A percentile compares a stretch with the other conserved stretches of the same genome.
Conservation (phyloP, 1,140 invertebrate genomes). For the Drosophila yakuba region DNA sequence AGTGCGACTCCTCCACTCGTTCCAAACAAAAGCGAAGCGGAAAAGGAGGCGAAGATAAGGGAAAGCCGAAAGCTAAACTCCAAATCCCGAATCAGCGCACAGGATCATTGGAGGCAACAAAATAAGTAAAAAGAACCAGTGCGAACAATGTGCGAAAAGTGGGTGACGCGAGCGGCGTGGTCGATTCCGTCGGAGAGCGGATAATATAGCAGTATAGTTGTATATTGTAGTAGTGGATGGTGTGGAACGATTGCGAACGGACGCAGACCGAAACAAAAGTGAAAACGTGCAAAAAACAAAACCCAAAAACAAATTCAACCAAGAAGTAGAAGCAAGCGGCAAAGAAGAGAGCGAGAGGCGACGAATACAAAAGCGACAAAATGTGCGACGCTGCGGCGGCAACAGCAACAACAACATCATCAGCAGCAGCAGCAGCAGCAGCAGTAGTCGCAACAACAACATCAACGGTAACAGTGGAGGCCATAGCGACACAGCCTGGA, state of each 20-base stretch:
- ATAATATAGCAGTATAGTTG: not conserved
- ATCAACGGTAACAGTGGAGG: slow-evolving; percentile 17
- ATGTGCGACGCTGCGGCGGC: slow-evolving; percentile 68
- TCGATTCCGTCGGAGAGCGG: slow-evolving; percentile 24
- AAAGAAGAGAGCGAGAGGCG: slow-evolving; percentile 65
- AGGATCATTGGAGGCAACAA: slow-evolving; percentile 16
- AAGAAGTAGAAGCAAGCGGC: slow-evolving; percentile 25
- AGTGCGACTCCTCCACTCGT: slow-evolving; percentile 13
- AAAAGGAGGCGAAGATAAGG: slow-evolving; percentile 1
- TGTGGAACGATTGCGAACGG: slow-evolving; percentile 27
- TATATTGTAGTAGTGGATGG: slow-evolving; percentile 3
- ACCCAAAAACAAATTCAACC: slow-evolving; percentile 10
- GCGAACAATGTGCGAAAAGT: slow-evolving; percentile 32
- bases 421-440: not conserved
- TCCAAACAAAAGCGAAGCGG: slow-evolving; percentile 1
- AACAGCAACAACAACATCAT: slow-evolving; percentile 22
- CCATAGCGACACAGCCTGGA: slow-evolving; percentile 10
- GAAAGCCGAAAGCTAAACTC: not conserved
- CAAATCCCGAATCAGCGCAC: not conserved
- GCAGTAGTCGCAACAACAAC: slow-evolving; percentile 1
- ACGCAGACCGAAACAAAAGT: slow-evolving; percentile 71
- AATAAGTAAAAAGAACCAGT: slow-evolving; percentile 9
- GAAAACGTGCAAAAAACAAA: slow-evolving; percentile 74
- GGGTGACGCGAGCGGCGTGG: slow-evolving; percentile 25
- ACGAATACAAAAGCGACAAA: slow-evolving; percentile 50